These are phyloP conservation scores for Lamellibrachia luymesi DNA, from an alignment of 1,140 invertebrate genomes.

Conservation along the genomic window DNA sequence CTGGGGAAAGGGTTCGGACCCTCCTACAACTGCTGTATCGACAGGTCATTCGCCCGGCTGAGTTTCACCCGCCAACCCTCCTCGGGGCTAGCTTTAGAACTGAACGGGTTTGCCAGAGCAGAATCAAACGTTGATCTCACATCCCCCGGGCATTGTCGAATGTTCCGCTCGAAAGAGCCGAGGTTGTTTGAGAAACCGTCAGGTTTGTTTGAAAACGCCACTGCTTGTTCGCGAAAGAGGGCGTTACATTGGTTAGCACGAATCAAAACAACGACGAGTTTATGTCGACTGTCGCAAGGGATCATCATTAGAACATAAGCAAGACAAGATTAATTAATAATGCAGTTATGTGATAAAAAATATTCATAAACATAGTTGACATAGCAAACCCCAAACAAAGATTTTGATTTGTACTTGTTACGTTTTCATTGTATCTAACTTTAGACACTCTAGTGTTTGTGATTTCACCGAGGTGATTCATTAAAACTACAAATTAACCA, in stretches of 20 bases:
- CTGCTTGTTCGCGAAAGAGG: not conserved
- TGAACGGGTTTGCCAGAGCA: not conserved
- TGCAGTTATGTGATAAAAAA: no score
- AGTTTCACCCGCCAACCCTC: not conserved
- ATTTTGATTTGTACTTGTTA: no score
- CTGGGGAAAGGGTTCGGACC: not conserved
- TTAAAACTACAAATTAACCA: no score
- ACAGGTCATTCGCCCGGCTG: not conserved
- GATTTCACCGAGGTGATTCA: no score
- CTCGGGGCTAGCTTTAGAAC: not conserved
- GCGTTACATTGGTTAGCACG: not conserved
- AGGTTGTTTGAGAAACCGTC: not conserved
- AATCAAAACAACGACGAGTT: not conserved
- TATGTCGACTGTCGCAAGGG: no score
- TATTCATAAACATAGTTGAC: no score
- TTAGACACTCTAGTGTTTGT: no score
- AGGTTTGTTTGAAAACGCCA: not conserved
- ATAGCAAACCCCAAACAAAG: no score
- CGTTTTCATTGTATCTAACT: no score
- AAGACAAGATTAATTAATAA: no score
- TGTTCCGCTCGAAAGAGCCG: not conserved
- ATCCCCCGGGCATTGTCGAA: not conserved
- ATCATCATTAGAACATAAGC: no score
- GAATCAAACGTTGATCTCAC: not conserved
- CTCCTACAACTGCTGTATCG: not conserved